phyloP scores from a whole-genome alignment of 2,113 vertebrate genomes.

The Tragelaphus buxtoni region DNA sequence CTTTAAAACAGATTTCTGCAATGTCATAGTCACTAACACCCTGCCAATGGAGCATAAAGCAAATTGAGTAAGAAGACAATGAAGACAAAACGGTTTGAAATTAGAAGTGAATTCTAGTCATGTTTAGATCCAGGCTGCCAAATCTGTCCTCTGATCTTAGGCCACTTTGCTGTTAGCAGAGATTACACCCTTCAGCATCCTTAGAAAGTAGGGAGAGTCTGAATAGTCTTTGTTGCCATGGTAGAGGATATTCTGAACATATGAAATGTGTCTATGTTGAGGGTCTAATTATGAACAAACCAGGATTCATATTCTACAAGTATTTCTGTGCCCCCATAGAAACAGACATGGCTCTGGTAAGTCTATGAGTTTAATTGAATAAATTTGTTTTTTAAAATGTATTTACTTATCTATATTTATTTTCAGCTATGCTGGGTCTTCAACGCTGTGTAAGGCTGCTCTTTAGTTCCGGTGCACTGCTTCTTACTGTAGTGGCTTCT shows the following conservation, averaged over 20 bases:
- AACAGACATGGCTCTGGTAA: background rate
- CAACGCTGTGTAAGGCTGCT: fast-evolving
- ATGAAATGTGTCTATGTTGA: constrained; percentile 52
- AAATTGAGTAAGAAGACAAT: background rate
- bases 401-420: background rate
- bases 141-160: background rate
- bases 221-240: constrained; percentile 46
- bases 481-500: background rate
- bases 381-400: background rate
- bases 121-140: background rate
- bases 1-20: background rate
- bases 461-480: background rate
- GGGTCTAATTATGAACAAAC: constrained; percentile 46
- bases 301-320: constrained; percentile 31
- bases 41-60: background rate
- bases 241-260: constrained; percentile 43
- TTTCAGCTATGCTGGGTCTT: background rate
- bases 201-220: constrained; percentile 43
- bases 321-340: constrained; percentile 21
- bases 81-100: background rate
- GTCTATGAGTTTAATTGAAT: background rate
- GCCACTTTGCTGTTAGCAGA: background rate
- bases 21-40: background rate
- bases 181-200: constrained; percentile 11
- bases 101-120: background rate